Evolutionary conservation across 2,888 invertebrate species (phyloP).

Genomic region (Vanessa cardui): DNA sequence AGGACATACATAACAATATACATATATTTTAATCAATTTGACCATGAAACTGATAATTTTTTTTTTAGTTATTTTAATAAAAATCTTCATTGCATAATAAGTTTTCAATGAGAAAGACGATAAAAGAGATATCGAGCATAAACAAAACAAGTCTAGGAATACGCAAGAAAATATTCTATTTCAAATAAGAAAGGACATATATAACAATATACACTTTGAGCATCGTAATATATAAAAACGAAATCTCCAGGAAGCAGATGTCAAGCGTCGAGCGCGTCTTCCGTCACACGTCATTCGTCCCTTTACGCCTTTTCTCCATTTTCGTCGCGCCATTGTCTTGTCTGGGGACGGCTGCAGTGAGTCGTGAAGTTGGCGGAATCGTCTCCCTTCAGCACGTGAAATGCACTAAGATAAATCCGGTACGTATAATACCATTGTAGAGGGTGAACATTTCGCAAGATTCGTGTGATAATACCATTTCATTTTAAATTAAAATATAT

Average conservation of each 20-base stretch:
- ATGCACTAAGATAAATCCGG: conserved; percentile 22
- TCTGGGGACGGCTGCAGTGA: conserved; percentile 31
- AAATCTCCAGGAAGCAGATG: conserved; percentile 36
- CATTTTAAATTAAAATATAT: neutral
- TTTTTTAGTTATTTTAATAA: no score
- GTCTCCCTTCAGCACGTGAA: conserved; percentile 17
- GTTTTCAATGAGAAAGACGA: no score
- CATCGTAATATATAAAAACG: neutral
- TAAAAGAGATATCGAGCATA: no score
- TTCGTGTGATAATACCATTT: conserved; percentile 8
- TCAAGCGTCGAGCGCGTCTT: conserved; percentile 33
- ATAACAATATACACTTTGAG: neutral
- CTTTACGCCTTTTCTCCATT: conserved; percentile 23
- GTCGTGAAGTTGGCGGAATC: conserved; percentile 36
- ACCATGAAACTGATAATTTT: no score
- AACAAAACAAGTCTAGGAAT: neutral
- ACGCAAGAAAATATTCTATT: neutral
- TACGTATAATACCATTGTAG: conserved; percentile 7
- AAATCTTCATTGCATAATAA: no score
- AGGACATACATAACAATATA: no score
- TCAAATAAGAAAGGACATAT: neutral
- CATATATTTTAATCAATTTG: no score
- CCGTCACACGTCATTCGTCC: conserved; percentile 37
- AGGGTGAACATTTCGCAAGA: neutral
- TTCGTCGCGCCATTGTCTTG: conserved; percentile 34